phyloP scores from a whole-genome alignment of 1,140 invertebrate genomes.

The Eriosoma lanigerum region DNA sequence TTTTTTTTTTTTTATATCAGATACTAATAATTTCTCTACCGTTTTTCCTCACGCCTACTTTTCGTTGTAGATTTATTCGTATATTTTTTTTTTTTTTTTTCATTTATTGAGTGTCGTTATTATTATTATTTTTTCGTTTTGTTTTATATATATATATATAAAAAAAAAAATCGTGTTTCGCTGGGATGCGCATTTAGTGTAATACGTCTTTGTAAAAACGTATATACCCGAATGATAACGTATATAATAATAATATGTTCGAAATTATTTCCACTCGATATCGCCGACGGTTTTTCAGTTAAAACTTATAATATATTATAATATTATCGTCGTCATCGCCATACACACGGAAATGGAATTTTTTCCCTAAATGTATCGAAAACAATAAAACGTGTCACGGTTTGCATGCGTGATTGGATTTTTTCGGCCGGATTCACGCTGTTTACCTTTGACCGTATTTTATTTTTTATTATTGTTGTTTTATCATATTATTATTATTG shows the following conservation, averaged over 20 bases:
- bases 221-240: not conserved
- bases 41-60: too few species aligned
- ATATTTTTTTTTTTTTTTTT: conserved; percentile 38
- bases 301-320: not conserved
- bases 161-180: conserved; percentile 21
- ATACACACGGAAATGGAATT: conserved; percentile 49
- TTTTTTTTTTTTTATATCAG: conserved; percentile 23
- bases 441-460: conserved; percentile 38
- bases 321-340: not conserved
- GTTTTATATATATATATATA: too few species aligned
- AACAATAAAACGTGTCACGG: conserved; percentile 50
- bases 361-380: conserved; percentile 28
- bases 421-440: conserved; percentile 49
- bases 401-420: conserved; percentile 50
- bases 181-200: conserved; percentile 44
- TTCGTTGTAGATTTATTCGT: too few species aligned
- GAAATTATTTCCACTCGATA: conserved; percentile 47
- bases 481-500: too few species aligned
- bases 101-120: not conserved
- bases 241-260: not conserved
- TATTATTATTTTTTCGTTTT: not conserved
- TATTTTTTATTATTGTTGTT: not conserved
- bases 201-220: not conserved
- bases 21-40: too few species aligned
- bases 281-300: not conserved